Base-by-base conservation (phyloP, 2,797 vertebrate genomes). In the Chelidonichthys spinosus region DNA sequence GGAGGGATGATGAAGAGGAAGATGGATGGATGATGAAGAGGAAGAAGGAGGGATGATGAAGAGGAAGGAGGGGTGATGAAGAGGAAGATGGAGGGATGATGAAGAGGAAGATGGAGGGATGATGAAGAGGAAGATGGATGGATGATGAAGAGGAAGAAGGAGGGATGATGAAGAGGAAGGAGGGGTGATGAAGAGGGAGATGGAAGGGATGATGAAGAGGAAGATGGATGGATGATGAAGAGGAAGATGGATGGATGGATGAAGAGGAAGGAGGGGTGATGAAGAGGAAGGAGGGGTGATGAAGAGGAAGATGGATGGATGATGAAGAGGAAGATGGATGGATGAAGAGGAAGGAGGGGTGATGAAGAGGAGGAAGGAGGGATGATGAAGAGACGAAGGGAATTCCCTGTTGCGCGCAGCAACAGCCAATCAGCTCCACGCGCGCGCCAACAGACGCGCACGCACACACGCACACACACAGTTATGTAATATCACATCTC, bases 331-430 rank as follows among this genome's bases (percentile, higher is more conserved):
- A 15, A 18, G 32, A 9, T 15, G 50, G 10, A 63, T 7, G 6
- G 6, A 33, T 11, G 49, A 8, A 42, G 39, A 52, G 9, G 52
- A 61, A 33, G 66, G 61, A 61, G 44, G 66, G 49, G 47, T 9
- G 46, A 14, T 2, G 0, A 56, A 43, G 36, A 33, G 72, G 53
- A 63, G 58, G 76, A 84, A 76, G 10, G 44, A 56, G 2, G 50
- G 74, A 7, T n/a, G 15, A 47, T 17, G 46, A 47, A 66, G 61
- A 67, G 43, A 49, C 1, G 85, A 79, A 87, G 90, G 90, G 90
- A 91, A 92, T 91, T 90, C 90, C 91, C 89, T 88, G 82, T 84
- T 88, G 90, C 74, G 67, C 83, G 77, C 44, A 61, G 74, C 76
- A 63, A 50, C 83, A 86, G 65, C 83, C 87, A 92, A 91, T 89